These are phyloP conservation scores for Cylindroiulus punctatus DNA, from an alignment of 2,888 invertebrate genomes.

Conservation along the genomic window DNA sequence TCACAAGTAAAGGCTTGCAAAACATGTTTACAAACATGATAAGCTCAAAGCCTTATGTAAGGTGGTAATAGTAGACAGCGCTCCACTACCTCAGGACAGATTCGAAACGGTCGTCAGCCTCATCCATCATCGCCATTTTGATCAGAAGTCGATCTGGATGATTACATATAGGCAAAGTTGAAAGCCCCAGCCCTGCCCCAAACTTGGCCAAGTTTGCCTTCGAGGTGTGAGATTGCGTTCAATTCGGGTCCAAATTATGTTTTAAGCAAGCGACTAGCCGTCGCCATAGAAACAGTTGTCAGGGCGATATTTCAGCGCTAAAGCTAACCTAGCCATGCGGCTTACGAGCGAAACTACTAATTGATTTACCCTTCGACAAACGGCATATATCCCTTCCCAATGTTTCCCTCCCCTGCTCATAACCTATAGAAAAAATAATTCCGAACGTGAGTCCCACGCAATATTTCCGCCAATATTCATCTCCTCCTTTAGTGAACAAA, in stretches of 20 bases:
- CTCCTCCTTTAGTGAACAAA: background rate
- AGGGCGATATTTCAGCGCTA: constrained; percentile 27
- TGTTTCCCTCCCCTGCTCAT: background rate
- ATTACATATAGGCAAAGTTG: no score
- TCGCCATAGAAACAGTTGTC: constrained; percentile 38
- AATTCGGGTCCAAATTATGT: constrained; percentile 15
- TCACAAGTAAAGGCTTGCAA: no score
- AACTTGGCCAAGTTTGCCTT: background rate
- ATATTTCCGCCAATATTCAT: background rate
- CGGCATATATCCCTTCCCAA: constrained; percentile 2
- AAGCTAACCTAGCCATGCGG: constrained; percentile 34
- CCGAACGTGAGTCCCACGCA: constrained; percentile 6
- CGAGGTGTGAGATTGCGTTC: background rate
- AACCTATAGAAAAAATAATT: constrained; percentile 13
- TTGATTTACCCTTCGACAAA: constrained; percentile 42
- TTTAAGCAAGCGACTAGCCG: constrained; percentile 24
- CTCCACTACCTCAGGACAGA: no score
- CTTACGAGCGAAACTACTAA: constrained; percentile 23
- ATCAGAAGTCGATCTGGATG: no score
- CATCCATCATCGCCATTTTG: no score
- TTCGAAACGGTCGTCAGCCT: no score
- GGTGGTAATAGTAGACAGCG: no score
- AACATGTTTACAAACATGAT: no score
- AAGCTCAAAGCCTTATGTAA: no score
- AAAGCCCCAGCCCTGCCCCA: background rate